These are phyloP conservation scores for Pocota personata DNA, from an alignment of 2,888 invertebrate species.

Conservation along the genomic window DNA sequence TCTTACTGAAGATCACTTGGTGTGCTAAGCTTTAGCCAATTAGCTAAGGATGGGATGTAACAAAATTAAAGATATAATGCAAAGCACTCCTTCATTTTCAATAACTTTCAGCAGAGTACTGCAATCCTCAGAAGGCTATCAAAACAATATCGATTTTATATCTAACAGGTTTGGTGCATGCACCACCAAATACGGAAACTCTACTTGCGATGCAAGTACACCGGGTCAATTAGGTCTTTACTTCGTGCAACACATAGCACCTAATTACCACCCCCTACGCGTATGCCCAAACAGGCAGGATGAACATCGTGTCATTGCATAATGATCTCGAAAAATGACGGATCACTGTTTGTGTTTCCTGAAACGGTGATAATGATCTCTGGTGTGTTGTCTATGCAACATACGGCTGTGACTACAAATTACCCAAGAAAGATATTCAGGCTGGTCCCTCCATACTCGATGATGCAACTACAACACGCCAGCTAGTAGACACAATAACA, in stretches of 20 bases:
- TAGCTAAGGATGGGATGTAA: too few relatives aligned
- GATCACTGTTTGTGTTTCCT: constrained; percentile 69
- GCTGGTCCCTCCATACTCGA: constrained; percentile 3
- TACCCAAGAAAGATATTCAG: constrained; percentile 22
- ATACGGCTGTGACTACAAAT: constrained; percentile 52
- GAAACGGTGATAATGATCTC: constrained; percentile 64
- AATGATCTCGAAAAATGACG: constrained; percentile 66
- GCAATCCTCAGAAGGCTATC: not conserved
- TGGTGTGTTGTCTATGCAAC: constrained; percentile 28
- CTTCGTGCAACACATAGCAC: not conserved
- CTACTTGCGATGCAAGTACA: not conserved
- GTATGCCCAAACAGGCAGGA: constrained; percentile 22
- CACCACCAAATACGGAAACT: too few relatives aligned
- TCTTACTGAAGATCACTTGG: too few relatives aligned
- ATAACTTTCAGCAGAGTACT: not conserved
- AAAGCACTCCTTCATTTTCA: too few relatives aligned
- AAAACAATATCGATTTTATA: not conserved
- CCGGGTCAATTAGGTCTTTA: not conserved
- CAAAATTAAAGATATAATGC: too few relatives aligned
- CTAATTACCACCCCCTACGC: constrained; percentile 41
- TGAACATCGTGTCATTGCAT: constrained; percentile 66
- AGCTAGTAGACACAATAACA: constrained; percentile 7
- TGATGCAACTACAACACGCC: constrained; percentile 45
- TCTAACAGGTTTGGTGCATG: not conserved
- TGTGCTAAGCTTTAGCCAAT: too few relatives aligned